Conservation (phyloP, 1,140 invertebrate genomes). For the Calliphora vicina region DNA sequence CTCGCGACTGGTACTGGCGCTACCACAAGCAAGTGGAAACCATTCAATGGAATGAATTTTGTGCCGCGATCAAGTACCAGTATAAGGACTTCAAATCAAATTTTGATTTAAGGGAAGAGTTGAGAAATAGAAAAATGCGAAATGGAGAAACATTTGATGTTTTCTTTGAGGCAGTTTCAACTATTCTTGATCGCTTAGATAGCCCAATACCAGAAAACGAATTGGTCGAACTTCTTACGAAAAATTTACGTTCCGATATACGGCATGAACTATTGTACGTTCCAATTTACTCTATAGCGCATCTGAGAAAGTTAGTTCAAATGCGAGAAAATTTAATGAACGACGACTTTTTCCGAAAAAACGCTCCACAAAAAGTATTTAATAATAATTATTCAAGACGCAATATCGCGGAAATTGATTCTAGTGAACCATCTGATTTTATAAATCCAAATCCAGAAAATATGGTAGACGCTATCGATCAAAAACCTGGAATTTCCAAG, state of each 20-base stretch:
- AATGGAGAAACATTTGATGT: conserved; percentile 2
- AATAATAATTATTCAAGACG: too few relatives aligned
- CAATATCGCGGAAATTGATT: too few relatives aligned
- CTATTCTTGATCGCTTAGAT: neutral
- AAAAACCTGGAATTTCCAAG: neutral
- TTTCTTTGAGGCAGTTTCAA: neutral
- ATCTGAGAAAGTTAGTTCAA: neutral
- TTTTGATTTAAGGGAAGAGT: neutral
- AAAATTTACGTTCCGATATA: neutral
- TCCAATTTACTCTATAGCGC: too few relatives aligned
- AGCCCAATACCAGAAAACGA: neutral
- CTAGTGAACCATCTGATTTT: neutral
- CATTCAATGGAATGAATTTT: conserved; percentile 29
- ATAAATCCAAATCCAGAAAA: neutral
- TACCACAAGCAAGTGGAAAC: neutral
- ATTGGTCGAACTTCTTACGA: neutral
- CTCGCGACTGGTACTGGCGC: conserved; percentile 6
- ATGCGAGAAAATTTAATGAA: neutral
- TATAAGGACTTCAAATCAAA: conserved; percentile 4
- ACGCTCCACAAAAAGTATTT: too few relatives aligned
- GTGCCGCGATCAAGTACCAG: conserved; percentile 7
- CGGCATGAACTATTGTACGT: neutral
- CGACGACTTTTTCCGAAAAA: neutral
- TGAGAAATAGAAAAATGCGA: conserved; percentile 6
- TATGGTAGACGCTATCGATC: neutral